Percentiles rank a stretch among this genome's conserved stretches.
Conservation (phyloP, 2,113 vertebrate species). For the Psilopogon haemacephalus region DNA sequence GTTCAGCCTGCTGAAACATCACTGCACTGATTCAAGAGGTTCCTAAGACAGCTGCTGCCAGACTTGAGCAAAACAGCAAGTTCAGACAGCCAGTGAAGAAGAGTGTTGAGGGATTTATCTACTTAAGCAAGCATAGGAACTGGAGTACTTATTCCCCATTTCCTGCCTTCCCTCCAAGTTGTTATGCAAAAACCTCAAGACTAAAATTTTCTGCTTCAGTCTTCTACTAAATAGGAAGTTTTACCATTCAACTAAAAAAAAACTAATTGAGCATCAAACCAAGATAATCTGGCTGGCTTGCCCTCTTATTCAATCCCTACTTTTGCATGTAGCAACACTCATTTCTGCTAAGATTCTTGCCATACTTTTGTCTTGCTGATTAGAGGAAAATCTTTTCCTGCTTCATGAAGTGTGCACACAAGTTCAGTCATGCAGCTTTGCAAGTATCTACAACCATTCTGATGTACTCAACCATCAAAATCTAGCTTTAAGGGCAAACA, state of each 20-base stretch:
- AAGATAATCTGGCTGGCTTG: background rate
- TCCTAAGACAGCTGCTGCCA: background rate
- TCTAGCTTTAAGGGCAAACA: constrained; percentile 23
- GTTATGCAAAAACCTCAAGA: background rate
- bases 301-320: background rate
- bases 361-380: constrained; percentile 26
- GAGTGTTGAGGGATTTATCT: background rate
- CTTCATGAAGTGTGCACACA: constrained; percentile 25
- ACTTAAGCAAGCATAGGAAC: background rate
- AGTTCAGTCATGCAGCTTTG: constrained; percentile 49
- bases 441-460: constrained; percentile 28
- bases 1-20: background rate
- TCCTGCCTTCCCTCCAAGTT: background rate
- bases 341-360: background rate
- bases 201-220: background rate
- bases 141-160: background rate
- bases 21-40: background rate
- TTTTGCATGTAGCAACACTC: background rate
- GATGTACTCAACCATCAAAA: constrained; percentile 54
- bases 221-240: background rate
- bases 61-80: background rate
- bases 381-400: constrained; percentile 9
- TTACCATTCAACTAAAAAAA: background rate
- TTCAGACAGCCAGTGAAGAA: background rate
- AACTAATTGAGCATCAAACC: background rate